These are phyloP conservation scores for Venustoraphidia nigricollis DNA, from an alignment of 2,888 invertebrate genomes.

Conservation along the genomic window DNA sequence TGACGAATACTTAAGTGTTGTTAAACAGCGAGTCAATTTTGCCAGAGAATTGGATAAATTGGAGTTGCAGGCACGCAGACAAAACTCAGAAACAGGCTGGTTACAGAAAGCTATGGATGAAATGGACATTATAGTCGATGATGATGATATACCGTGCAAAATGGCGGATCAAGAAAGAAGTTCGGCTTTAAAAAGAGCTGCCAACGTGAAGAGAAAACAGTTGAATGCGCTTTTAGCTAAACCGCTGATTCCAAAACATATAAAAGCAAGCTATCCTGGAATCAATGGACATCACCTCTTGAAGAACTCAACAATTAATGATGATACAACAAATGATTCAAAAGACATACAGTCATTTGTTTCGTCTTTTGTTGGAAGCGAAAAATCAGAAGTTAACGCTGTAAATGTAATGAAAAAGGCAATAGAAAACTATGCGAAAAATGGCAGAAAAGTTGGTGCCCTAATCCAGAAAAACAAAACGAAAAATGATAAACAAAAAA, in stretches of 20 bases:
- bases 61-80: slow-evolving; percentile 46
- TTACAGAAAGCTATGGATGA: slow-evolving; percentile 71
- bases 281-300: slow-evolving; percentile 16
- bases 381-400: slow-evolving; percentile 26
- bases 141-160: slow-evolving; percentile 29
- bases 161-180: slow-evolving; percentile 23
- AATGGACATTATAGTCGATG: slow-evolving; percentile 83
- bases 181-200: slow-evolving; percentile 30
- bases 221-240: slow-evolving; percentile 35
- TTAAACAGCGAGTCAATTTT: slow-evolving; percentile 55
- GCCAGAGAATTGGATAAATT: slow-evolving; percentile 69
- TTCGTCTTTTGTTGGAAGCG: slow-evolving; percentile 15
- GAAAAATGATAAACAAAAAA: neutral
- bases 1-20: slow-evolving; percentile 40
- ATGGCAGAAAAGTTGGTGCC: slow-evolving; percentile 6
- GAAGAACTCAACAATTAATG: slow-evolving; percentile 18
- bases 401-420: slow-evolving; percentile 38
- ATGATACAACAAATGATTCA: slow-evolving; percentile 16
- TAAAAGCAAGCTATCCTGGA: slow-evolving; percentile 45
- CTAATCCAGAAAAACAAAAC: neutral
- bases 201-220: slow-evolving; percentile 34
- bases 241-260: slow-evolving; percentile 51
- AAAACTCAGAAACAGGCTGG: slow-evolving; percentile 66
- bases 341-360: too few species aligned
- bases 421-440: slow-evolving; percentile 23